Evolutionary conservation across 2,888 invertebrate genomes (phyloP).

Genomic region (Himalopsyche japonica): DNA sequence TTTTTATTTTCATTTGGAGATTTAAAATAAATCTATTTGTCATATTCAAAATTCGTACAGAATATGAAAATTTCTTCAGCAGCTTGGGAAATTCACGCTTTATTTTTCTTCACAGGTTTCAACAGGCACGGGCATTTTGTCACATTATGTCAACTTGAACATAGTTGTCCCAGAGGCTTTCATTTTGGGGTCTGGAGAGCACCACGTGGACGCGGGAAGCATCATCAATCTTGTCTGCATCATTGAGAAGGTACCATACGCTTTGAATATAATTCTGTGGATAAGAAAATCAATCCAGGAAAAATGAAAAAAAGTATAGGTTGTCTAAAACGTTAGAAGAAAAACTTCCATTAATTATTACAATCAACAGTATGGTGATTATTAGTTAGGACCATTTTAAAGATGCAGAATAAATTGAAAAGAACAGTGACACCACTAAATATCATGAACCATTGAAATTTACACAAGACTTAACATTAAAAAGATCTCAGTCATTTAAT

Average conservation of each 20-base stretch:
- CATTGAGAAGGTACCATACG: conserved; percentile 76
- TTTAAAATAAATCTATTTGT: neutral
- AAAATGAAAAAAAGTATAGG: too few relatives aligned
- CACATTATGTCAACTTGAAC: conserved; percentile 85
- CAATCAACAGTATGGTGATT: too few relatives aligned
- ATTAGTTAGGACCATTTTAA: too few relatives aligned
- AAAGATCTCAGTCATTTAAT: too few relatives aligned
- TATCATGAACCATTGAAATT: too few relatives aligned
- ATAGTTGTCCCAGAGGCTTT: conserved; percentile 89
- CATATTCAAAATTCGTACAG: neutral
- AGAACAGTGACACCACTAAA: too few relatives aligned
- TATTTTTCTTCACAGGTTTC: conserved; percentile 69
- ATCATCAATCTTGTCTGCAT: conserved; percentile 88
- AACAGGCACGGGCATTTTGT: conserved; percentile 78
- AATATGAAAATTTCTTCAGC: neutral
- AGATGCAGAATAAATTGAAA: too few relatives aligned
- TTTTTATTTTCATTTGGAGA: neutral
- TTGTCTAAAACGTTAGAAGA: too few relatives aligned
- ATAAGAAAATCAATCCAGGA: neutral
- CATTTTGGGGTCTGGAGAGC: conserved; percentile 84
- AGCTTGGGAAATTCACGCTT: neutral
- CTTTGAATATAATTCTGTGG: neutral
- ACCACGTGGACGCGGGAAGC: conserved; percentile 89
- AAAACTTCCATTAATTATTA: too few relatives aligned
- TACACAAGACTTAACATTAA: too few relatives aligned